Conservation (phyloP, 2,888 invertebrate species). For the Amiota minor region DNA sequence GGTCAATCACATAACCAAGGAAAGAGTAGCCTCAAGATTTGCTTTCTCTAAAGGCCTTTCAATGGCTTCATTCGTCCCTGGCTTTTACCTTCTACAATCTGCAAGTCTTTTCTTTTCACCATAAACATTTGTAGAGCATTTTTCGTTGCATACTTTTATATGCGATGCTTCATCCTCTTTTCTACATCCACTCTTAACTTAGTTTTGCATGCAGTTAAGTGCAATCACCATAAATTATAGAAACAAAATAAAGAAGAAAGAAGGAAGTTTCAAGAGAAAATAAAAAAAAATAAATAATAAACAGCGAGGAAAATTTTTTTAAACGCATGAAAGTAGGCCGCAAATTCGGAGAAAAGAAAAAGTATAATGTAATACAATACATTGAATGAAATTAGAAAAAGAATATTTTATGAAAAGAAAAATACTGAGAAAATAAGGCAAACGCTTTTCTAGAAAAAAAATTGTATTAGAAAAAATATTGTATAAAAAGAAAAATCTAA, state of each 20-base stretch:
- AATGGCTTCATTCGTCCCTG: neutral
- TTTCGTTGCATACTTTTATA: slow-evolving; percentile 28
- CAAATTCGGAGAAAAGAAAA: neutral
- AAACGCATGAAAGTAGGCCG: neutral
- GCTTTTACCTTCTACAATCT: neutral
- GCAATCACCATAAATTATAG: slow-evolving; percentile 69
- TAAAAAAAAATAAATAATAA: slow-evolving; percentile 16
- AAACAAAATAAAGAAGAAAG: slow-evolving; percentile 40
- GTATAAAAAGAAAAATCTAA: neutral
- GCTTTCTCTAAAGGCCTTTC: too few relatives aligned
- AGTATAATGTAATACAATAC: slow-evolving; percentile 1
- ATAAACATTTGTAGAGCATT: slow-evolving; percentile 1
- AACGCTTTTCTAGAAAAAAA: neutral
- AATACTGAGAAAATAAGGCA: neutral
- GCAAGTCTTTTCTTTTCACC: neutral
- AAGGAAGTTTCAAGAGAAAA: neutral
- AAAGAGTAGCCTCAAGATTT: too few relatives aligned
- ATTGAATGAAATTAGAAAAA: neutral
- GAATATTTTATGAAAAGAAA: neutral
- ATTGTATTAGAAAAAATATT: neutral
- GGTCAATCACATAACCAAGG: too few relatives aligned
- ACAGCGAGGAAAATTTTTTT: slow-evolving; percentile 19
- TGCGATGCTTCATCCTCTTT: slow-evolving; percentile 27
- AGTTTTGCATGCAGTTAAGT: slow-evolving; percentile 50
- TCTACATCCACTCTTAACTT: neutral